These are phyloP conservation scores for Helicolenus hilgendorfi DNA, from an alignment of 2,797 vertebrate genomes.

Conservation along the genomic window DNA sequence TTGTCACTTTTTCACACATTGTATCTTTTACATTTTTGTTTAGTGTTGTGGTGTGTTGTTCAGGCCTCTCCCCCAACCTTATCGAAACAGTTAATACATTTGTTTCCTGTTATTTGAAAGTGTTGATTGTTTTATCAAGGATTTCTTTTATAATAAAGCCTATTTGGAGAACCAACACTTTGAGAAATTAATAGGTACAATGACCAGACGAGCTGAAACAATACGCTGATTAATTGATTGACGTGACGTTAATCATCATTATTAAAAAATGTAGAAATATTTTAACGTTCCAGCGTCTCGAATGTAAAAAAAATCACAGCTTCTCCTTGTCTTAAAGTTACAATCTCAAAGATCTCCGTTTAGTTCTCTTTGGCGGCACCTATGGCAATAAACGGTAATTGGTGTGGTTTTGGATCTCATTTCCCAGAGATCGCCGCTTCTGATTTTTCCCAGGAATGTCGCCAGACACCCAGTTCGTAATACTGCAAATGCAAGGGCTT, in stretches of 20 bases:
- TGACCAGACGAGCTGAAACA: not conserved
- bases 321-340: not conserved
- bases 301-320: not conserved
- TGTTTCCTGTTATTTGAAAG: constrained; percentile 63
- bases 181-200: not conserved
- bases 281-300: not conserved
- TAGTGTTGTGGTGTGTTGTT: constrained; percentile 57
- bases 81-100: constrained; percentile 44
- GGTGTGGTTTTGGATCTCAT: no score
- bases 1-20: constrained; percentile 38
- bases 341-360: not conserved
- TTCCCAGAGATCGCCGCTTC: no score
- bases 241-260: not conserved
- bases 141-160: constrained; percentile 89
- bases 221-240: no score
- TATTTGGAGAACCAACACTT: constrained; percentile 59
- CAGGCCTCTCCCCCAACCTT: constrained; percentile 25
- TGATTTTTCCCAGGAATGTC: not conserved
- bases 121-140: constrained; percentile 80
- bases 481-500: not conserved
- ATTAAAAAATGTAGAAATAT: not conserved
- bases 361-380: not conserved
- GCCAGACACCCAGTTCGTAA: not conserved
- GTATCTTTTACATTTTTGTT: constrained; percentile 59
- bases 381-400: not conserved